Conservation (phyloP, 2,888 invertebrate genomes). For the Busseola fusca region DNA sequence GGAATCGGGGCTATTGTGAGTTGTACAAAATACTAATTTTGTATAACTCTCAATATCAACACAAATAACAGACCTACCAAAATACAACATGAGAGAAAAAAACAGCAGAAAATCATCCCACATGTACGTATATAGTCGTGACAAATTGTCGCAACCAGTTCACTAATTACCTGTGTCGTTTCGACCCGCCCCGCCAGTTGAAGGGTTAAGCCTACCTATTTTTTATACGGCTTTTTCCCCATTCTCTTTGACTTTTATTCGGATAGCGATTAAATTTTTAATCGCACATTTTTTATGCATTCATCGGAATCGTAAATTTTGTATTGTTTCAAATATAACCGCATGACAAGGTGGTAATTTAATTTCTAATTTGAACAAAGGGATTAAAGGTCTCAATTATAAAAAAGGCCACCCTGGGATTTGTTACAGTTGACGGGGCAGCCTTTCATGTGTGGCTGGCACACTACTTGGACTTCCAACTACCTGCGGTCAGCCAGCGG, state of each 20-base stretch:
- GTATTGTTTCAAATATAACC: constrained; percentile 9
- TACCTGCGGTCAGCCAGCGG: too few relatives aligned
- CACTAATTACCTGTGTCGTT: constrained; percentile 66
- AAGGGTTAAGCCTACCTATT: constrained; percentile 76
- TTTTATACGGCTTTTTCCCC: constrained; percentile 60
- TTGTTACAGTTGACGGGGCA: too few relatives aligned
- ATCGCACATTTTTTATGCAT: constrained; percentile 41
- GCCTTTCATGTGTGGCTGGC: too few relatives aligned
- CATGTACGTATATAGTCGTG: constrained; percentile 62
- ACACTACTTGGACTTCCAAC: too few relatives aligned
- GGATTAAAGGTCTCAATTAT: not conserved
- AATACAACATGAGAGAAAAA: constrained; percentile 39
- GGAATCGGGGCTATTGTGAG: too few relatives aligned
- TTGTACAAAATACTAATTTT: too few relatives aligned
- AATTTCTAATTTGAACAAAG: not conserved
- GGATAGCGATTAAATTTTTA: constrained; percentile 38
- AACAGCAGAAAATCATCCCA: constrained; percentile 35
- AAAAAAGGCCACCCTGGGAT: too few relatives aligned
- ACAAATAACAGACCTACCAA: constrained; percentile 40
- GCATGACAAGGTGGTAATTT: not conserved
- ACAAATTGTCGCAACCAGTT: constrained; percentile 63
- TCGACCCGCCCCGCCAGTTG: constrained; percentile 59
- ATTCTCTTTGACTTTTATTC: constrained; percentile 52
- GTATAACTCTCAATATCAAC: constrained; percentile 30
- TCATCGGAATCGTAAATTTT: constrained; percentile 10